These are phyloP conservation scores for Epizoanthus illoricatus DNA, from an alignment of 92 coral and sea anemone genomes.

Conservation along the genomic window DNA sequence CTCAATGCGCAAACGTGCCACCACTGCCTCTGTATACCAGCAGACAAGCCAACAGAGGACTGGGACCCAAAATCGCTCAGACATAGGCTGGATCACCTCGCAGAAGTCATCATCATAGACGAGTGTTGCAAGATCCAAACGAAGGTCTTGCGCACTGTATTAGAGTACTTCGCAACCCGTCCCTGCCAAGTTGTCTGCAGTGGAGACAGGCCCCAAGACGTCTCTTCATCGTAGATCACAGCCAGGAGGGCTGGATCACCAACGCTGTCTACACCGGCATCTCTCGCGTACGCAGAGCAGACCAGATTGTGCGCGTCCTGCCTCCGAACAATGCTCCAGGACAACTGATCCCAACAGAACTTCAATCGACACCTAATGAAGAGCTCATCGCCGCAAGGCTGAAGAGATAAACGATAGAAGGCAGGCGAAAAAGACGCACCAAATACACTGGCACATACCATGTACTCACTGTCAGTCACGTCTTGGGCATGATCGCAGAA, in stretches of 20 bases:
- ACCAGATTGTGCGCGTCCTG: constrained; percentile 14
- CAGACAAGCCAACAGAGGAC: constrained; percentile 36
- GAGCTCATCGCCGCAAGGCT: too few relatives aligned
- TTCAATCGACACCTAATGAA: not conserved
- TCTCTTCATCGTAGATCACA: too few relatives aligned
- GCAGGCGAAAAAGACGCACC: not conserved
- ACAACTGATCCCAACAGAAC: not conserved
- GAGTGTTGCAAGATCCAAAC: constrained; percentile 45
- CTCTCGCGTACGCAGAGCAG: not conserved
- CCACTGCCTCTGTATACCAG: too few relatives aligned
- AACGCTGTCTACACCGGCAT: constrained; percentile 9
- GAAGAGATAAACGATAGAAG: not conserved
- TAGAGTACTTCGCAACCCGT: constrained; percentile 34
- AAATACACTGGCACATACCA: too few relatives aligned
- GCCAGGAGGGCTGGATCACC: not conserved
- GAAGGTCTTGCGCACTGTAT: constrained; percentile 7
- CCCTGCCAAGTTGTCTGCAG: constrained; percentile 44
- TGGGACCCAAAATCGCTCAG: constrained; percentile 50
- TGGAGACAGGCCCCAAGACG: not conserved
- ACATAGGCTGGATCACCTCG: constrained; percentile 25
- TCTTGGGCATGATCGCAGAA: too few relatives aligned
- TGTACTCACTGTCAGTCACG: not conserved
- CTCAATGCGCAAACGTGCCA: too few relatives aligned
- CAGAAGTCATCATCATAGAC: constrained; percentile 45
- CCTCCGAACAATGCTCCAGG: constrained; percentile 25